These are phyloP conservation scores for Paramacrobiotus metropolitanus DNA, from an alignment of 1,140 invertebrate genomes.

Conservation along the genomic window DNA sequence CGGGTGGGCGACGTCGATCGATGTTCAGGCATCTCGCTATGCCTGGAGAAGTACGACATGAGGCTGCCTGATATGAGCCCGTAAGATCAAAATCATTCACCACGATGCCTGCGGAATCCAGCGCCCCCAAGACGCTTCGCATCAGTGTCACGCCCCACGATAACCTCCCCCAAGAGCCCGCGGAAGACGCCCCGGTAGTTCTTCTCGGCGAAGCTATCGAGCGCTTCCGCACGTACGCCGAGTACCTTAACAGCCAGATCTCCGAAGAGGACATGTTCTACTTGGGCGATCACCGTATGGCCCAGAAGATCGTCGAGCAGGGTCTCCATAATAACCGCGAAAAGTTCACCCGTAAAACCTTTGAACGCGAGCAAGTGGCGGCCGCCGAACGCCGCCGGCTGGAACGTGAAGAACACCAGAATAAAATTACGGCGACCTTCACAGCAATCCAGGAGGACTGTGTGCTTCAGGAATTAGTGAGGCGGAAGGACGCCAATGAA, in stretches of 20 bases:
- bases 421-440: neutral
- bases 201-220: no score
- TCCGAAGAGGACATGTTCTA: neutral
- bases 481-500: neutral
- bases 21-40: no score
- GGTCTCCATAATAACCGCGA: neutral
- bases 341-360: neutral
- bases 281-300: neutral
- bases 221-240: neutral
- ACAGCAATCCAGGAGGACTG: neutral
- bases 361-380: neutral
- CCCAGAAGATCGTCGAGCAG: neutral
- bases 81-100: no score
- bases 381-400: neutral
- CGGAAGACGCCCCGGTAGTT: no score
- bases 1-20: no score
- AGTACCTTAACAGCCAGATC: neutral
- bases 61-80: no score
- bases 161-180: no score
- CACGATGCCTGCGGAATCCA: no score
- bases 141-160: no score
- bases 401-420: no score
- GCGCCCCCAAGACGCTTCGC: no score
- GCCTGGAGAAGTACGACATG: no score
- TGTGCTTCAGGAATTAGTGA: neutral